phyloP scores from a whole-genome alignment of 2,888 invertebrate genomes.

The Sussaba pulchella region DNA sequence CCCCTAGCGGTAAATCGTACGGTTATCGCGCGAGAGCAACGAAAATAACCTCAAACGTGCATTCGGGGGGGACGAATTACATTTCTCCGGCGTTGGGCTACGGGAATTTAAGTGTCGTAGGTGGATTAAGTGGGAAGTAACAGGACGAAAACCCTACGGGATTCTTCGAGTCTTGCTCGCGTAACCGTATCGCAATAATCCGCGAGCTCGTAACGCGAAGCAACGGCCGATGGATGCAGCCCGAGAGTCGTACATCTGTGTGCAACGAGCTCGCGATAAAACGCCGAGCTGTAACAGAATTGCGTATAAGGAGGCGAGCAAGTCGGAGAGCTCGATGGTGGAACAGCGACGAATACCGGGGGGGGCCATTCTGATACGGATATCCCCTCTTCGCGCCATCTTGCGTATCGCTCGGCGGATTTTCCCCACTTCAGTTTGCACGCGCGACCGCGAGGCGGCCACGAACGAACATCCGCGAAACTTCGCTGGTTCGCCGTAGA shows the following conservation, averaged over 20 bases:
- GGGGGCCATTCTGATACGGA: too few species aligned
- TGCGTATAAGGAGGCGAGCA: slow-evolving; percentile 51
- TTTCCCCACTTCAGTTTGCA: slow-evolving; percentile 49
- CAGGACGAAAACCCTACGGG: slow-evolving; percentile 46
- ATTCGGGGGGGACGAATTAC: background rate
- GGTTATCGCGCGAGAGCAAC: background rate
- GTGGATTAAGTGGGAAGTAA: slow-evolving; percentile 23
- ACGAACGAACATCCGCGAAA: slow-evolving; percentile 24
- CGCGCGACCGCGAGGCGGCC: slow-evolving; percentile 11
- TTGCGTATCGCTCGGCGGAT: slow-evolving; percentile 19
- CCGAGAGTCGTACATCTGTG: slow-evolving; percentile 11
- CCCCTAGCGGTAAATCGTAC: background rate
- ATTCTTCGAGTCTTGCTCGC: slow-evolving; percentile 50
- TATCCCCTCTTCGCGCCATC: background rate
- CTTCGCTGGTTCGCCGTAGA: slow-evolving; percentile 2
- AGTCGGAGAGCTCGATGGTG: slow-evolving; percentile 51
- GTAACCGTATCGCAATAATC: slow-evolving; percentile 59
- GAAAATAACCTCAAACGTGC: background rate
- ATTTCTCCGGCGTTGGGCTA: background rate
- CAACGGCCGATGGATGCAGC: slow-evolving; percentile 32
- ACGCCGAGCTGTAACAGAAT: too few species aligned
- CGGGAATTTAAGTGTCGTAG: background rate
- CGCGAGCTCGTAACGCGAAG: slow-evolving; percentile 44
- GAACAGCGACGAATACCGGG: too few species aligned
- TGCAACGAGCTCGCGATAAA: background rate